Conservation (phyloP, 1,140 invertebrate species). For the Drosophila repletoides region DNA sequence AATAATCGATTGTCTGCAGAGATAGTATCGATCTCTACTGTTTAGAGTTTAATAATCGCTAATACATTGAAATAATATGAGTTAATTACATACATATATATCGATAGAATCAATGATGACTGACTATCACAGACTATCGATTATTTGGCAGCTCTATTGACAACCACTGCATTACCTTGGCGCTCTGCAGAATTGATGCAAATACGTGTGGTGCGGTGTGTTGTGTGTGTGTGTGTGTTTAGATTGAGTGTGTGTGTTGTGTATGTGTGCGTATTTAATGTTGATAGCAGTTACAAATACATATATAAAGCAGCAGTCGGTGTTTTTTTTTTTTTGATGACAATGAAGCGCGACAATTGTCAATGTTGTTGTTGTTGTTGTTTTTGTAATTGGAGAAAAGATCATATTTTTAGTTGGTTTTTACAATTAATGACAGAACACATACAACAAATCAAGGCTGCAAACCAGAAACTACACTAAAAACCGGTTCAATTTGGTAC, state of each 20-base stretch:
- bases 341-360: slow-evolving; percentile 25
- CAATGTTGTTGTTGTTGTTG: slow-evolving; percentile 11
- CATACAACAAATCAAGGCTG: slow-evolving; percentile 7
- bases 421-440: slow-evolving; percentile 12
- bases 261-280: slow-evolving; percentile 3
- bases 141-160: too few species aligned
- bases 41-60: too few species aligned
- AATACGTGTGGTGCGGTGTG: slow-evolving; percentile 17
- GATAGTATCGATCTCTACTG: too few species aligned
- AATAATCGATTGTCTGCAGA: too few species aligned
- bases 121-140: too few species aligned
- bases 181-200: slow-evolving; percentile 51
- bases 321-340: slow-evolving; percentile 17
- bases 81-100: too few species aligned
- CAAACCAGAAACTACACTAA: too few species aligned
- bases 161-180: slow-evolving; percentile 59
- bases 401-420: slow-evolving; percentile 26
- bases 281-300: slow-evolving; percentile 31
- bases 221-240: slow-evolving; percentile 10
- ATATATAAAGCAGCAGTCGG: slow-evolving; percentile 35
- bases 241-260: slow-evolving; percentile 12
- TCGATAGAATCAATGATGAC: too few species aligned
- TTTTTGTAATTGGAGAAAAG: slow-evolving; percentile 31
- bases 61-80: too few species aligned
- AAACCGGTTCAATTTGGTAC: too few species aligned